These are phyloP conservation scores for Geodia barretti DNA, from an alignment of 37 sponge, comb jelly and placozoan genomes.

Conservation along the genomic window DNA sequence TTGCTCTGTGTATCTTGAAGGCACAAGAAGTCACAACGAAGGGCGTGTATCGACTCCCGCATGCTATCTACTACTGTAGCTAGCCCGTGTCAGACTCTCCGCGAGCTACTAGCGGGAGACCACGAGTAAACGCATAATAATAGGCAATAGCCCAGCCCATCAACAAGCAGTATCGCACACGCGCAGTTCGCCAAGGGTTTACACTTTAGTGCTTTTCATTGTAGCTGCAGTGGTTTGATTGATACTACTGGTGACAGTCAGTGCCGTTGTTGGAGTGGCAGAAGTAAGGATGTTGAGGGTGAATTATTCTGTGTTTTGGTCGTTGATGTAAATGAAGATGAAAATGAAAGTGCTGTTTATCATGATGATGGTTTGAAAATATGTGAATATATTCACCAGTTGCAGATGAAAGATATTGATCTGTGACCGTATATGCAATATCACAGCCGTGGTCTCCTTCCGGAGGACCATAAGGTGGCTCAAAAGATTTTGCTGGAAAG, in stretches of 20 bases:
- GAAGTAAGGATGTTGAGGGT: neutral
- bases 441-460: neutral
- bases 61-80: too few species aligned
- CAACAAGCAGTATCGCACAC: too few species aligned
- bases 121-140: too few species aligned
- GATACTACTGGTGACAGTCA: neutral
- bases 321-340: neutral
- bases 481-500: constrained; percentile 16
- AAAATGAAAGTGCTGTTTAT: too few species aligned
- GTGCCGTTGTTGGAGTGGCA: neutral
- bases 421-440: neutral
- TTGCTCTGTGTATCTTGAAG: too few species aligned
- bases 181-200: too few species aligned
- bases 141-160: too few species aligned
- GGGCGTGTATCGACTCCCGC: too few species aligned
- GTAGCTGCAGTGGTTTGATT: neutral
- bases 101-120: too few species aligned
- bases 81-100: too few species aligned
- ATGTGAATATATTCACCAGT: neutral
- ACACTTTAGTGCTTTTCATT: too few species aligned
- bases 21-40: too few species aligned
- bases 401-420: constrained; percentile 3
- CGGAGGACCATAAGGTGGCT: neutral
- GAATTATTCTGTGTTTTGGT: neutral
- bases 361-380: neutral